These are phyloP conservation scores for Melikaiella ostensackeni DNA, from an alignment of 2,888 invertebrate genomes.

Conservation along the genomic window DNA sequence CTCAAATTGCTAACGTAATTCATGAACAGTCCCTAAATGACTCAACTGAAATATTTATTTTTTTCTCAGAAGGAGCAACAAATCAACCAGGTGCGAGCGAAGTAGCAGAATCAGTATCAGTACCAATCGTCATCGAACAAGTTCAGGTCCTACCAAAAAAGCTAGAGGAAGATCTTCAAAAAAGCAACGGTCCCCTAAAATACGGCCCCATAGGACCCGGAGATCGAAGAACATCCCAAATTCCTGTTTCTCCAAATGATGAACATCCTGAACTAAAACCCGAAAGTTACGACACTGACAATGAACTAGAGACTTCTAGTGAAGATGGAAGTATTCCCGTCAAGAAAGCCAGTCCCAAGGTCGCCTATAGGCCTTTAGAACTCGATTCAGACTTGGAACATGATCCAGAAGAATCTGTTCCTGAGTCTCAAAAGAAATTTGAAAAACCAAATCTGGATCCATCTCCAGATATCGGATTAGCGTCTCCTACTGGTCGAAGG, in stretches of 20 bases:
- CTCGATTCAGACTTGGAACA: slow-evolving; percentile 73
- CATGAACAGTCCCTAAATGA: no score
- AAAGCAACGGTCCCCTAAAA: slow-evolving; percentile 51
- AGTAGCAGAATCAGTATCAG: slow-evolving; percentile 4
- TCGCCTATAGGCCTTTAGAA: slow-evolving; percentile 70
- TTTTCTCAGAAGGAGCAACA: slow-evolving; percentile 35
- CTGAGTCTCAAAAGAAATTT: slow-evolving; percentile 63
- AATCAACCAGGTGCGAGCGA: slow-evolving; percentile 34
- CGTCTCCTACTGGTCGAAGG: slow-evolving; percentile 45
- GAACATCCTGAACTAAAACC: slow-evolving; percentile 35
- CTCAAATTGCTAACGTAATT: no score
- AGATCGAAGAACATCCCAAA: slow-evolving; percentile 57
- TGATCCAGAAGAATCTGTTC: slow-evolving; percentile 61
- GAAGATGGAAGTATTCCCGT: slow-evolving; percentile 61
- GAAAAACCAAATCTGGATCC: slow-evolving; percentile 60
- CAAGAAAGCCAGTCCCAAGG: slow-evolving; percentile 57
- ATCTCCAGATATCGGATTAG: slow-evolving; percentile 1
- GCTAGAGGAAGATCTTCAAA: slow-evolving; percentile 38
- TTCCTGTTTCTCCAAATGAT: slow-evolving; percentile 49
- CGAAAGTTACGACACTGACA: slow-evolving; percentile 55
- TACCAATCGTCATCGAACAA: slow-evolving; percentile 31
- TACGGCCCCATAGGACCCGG: slow-evolving; percentile 69
- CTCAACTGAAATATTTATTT: background rate
- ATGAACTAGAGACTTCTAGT: slow-evolving; percentile 66
- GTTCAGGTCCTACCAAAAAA: slow-evolving; percentile 23